Percentiles rank a stretch among this genome's conserved stretches.
phyloP scores from a whole-genome alignment of 1,140 invertebrate genomes.

The Psilanteris sp. region DNA sequence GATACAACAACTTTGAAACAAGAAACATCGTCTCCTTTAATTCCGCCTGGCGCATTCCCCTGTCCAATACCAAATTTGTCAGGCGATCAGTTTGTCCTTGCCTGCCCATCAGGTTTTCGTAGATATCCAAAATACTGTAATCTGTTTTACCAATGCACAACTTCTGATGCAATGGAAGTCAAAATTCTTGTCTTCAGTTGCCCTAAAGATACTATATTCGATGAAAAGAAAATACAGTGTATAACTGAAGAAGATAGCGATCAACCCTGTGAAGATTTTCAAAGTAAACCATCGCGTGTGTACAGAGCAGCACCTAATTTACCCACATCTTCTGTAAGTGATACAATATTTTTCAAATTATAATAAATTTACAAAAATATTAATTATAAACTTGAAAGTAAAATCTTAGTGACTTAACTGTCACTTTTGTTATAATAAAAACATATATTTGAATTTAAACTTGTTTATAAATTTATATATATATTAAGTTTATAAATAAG shows the following conservation, averaged over 20 bases:
- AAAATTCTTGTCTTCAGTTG: conserved; percentile 87
- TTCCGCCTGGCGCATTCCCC: conserved; percentile 50
- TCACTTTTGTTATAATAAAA: no score
- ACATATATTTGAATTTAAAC: no score
- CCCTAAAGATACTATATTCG: conserved; percentile 87
- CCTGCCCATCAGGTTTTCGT: conserved; percentile 89
- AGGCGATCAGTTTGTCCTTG: conserved; percentile 85
- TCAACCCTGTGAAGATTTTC: conserved; percentile 81
- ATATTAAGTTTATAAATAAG: no score
- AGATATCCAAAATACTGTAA: conserved; percentile 91
- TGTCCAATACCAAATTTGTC: conserved; percentile 70
- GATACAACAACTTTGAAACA: conserved; percentile 41
- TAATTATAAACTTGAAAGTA: no score
- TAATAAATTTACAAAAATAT: no score
- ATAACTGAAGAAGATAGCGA: conserved; percentile 81
- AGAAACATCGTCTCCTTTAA: conserved; percentile 54
- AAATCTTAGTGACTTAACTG: no score
- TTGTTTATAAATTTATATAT: no score
- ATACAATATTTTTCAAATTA: no score
- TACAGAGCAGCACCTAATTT: conserved; percentile 80
- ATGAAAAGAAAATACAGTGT: conserved; percentile 87
- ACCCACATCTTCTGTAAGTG: conserved; percentile 82
- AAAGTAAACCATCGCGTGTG: conserved; percentile 78
- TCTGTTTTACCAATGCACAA: conserved; percentile 90
- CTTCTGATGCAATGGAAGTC: conserved; percentile 83